phyloP scores from a whole-genome alignment of 2,797 vertebrate species.

The Geotrypetes seraphini region DNA sequence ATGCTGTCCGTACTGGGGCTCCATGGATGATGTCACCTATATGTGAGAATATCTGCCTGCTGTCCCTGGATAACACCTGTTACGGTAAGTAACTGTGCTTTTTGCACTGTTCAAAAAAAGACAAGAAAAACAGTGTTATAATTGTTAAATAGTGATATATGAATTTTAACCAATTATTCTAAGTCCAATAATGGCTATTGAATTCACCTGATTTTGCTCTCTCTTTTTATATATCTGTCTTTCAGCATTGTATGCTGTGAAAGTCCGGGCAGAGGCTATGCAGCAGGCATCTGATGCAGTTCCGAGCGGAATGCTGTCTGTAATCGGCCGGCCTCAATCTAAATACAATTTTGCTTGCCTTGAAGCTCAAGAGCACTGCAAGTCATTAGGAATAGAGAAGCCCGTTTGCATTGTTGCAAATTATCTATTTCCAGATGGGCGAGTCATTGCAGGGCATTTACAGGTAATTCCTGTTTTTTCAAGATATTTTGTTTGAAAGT shows the following conservation, averaged over 20 bases:
- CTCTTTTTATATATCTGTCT: not conserved
- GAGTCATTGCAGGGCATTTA: slow-evolving; percentile 84
- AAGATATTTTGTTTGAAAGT: too few relatives aligned
- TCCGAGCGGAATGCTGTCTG: slow-evolving; percentile 83
- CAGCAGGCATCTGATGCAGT: slow-evolving; percentile 73
- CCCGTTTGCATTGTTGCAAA: slow-evolving; percentile 79
- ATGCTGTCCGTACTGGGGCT: too few relatives aligned
- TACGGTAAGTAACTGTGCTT: too few relatives aligned
- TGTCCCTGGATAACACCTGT: too few relatives aligned
- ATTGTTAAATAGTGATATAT: too few relatives aligned
- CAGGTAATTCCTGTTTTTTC: too few relatives aligned
- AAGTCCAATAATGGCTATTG: too few relatives aligned
- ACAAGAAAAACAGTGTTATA: too few relatives aligned
- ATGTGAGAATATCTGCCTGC: too few relatives aligned
- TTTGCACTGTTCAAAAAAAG: too few relatives aligned
- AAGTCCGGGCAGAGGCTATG: slow-evolving; percentile 88
- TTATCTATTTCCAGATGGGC: slow-evolving; percentile 84
- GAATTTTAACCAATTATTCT: too few relatives aligned
- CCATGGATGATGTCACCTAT: too few relatives aligned
- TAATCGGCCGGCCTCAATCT: slow-evolving; percentile 62
- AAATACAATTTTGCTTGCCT: slow-evolving; percentile 69
- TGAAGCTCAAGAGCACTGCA: slow-evolving; percentile 77
- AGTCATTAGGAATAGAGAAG: slow-evolving; percentile 56
- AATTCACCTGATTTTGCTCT: not conserved
- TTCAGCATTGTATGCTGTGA: slow-evolving; percentile 78